Evolutionary conservation across 2,113 vertebrate genomes (phyloP), one percentile per base, ranked within the genome.

Genomic region (Garra rufa): DNA sequence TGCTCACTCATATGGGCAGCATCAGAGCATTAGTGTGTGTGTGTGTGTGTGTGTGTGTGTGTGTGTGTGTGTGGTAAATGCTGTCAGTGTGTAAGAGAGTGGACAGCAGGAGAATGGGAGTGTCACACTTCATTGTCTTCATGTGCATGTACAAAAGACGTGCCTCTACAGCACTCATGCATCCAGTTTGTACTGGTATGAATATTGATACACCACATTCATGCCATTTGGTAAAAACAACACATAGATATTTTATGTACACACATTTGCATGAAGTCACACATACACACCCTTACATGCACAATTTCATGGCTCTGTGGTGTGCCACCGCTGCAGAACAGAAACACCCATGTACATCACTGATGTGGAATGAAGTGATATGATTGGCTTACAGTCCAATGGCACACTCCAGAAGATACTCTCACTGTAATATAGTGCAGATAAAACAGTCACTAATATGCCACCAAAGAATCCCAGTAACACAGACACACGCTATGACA

Each of bases 341-440:
- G 52, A 63, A 75, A 83, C 55, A 83, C 50, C 21, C 69, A 28
- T 78, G 76, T 44, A 43, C 30, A 44, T 59, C 71, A 75, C 41
- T 83, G 55, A 46, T 48, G 52, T 61, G 55, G 41, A 83, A 76
- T 65, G 73, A 76, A 24, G 30, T 8, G 17, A 65, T 30, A 76
- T n/a, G 43, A 83, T 63, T 70, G 75, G 48, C 17, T 17, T 57
- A 44, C 15, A 57, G 63, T 70, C 30, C 46, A 52, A 77, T 84
- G 74, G 69, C 82, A 83, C 34, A 65, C 61, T 71, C 67, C 50
- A 59, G 24, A 48, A 65, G 41, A 80, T 24, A 30, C 59, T 52
- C 11, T 43, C 13, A 70, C 8, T 57, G 63, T n/a, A 85, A 28
- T 61, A 57, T 46, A 30, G 43, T 59, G 63, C 50, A 70, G 26